Evolutionary conservation across 2,888 invertebrate genomes (phyloP).

Genomic region (Pseudococcus viburni): DNA sequence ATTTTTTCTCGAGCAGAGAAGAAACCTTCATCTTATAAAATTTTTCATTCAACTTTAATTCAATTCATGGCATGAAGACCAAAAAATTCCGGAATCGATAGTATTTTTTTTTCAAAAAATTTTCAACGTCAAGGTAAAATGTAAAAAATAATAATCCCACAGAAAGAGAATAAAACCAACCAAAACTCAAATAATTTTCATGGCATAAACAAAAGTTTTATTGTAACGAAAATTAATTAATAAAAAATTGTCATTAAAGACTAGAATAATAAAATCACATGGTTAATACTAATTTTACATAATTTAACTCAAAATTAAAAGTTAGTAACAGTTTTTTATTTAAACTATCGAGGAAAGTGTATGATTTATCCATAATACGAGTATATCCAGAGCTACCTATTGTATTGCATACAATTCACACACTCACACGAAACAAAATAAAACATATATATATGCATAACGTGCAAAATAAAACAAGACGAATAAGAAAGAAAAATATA

Average conservation of each 20-base stretch:
- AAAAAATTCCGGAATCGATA: no score
- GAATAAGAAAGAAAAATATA: background rate
- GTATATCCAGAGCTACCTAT: background rate
- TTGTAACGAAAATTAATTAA: conserved; percentile 56
- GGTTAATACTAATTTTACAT: conserved; percentile 55
- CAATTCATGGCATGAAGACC: no score
- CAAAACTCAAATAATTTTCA: background rate
- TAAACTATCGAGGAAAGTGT: background rate
- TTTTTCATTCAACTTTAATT: no score
- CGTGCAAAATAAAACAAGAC: conserved; percentile 50
- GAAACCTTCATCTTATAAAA: no score
- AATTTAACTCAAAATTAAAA: conserved; percentile 29
- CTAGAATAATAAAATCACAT: conserved; percentile 57
- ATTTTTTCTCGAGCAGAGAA: no score
- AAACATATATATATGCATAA: conserved; percentile 30
- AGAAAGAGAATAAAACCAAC: background rate
- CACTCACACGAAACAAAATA: conserved; percentile 15
- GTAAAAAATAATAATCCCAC: background rate
- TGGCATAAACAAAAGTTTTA: conserved; percentile 43
- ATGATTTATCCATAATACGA: background rate
- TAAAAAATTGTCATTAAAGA: conserved; percentile 53
- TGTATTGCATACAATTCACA: conserved; percentile 7
- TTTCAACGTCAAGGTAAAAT: no score
- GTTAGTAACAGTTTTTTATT: conserved; percentile 41
- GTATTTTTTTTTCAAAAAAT: no score